Evolutionary conservation across 2,797 vertebrate genomes (phyloP), one percentile per base, ranked within the genome.

Genomic region (Thaleichthys pacificus): DNA sequence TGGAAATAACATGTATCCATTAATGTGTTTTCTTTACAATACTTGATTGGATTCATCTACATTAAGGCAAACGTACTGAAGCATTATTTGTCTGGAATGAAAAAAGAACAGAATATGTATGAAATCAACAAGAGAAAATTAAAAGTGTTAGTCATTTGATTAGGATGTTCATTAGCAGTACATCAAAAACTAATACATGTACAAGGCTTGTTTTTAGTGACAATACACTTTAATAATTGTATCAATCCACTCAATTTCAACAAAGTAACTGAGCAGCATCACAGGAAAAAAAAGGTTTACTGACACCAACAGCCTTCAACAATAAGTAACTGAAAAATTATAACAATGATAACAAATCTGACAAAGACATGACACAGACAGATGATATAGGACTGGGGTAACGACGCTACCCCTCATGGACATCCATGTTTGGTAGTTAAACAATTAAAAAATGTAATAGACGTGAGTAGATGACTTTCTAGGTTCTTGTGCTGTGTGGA

Each of bases 61-160:
- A 91, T 93, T 97, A 97, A 97, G 96, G 96, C 96, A 96, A 95
- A 96, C 93, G 95, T 94, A 95, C 90, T 89, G 91, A 95, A 90
- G 93, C 91, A 91, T 92, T 91, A 92, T 90, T 91, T 85, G 88
- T 85, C 89, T 91, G 92, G 90, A 94, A 88, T 93, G 89, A 92
- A 82, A 94, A 93, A 91, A 85, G 89, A 71, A 83, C 79, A 86
- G 91, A 93, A 92, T 70, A 63, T 80, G 82, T 91, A 88, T 93
- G 91, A 90, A 87, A 92, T 88, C 84, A 89, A 17, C 63, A 82
- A 72, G 83, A 74, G 73, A 68, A 76, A 80, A 68, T 72, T 89
- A 89, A 86, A 84, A 88, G 71, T 79, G 87, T 78, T 74, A 93
- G 90, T 93, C 17, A 54, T 42, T 84, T 81, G 86, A 90, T 91